Evolutionary conservation across 2,113 vertebrate species (phyloP).

Genomic region (Psammodynastes pulverulentus): DNA sequence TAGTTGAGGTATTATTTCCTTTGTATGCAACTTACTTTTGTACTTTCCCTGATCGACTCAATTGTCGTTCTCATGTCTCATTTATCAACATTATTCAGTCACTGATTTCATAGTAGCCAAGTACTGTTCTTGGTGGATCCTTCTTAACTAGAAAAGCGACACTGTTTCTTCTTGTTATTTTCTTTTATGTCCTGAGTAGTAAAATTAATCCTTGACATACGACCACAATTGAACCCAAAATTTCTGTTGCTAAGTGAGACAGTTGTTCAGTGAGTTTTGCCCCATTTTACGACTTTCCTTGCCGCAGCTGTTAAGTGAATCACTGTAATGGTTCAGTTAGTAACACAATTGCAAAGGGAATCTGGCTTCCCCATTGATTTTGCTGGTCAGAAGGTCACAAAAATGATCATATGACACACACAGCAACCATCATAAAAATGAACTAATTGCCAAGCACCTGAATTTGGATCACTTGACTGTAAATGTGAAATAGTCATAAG

Average conservation of each 20-base stretch:
- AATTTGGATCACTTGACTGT: neutral
- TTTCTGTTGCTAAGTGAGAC: neutral
- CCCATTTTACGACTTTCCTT: neutral
- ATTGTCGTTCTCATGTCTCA: neutral
- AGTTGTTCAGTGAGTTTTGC: too few species aligned
- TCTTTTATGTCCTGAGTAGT: neutral
- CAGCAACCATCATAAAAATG: neutral
- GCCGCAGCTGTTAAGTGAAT: neutral
- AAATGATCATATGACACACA: neutral
- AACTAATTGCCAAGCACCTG: too few species aligned
- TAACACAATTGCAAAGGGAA: neutral
- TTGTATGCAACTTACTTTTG: neutral
- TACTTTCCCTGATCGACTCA: neutral
- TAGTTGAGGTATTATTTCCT: neutral
- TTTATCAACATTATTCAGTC: neutral
- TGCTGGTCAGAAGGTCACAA: neutral
- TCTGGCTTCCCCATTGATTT: neutral
- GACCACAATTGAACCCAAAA: neutral
- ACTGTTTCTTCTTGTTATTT: neutral
- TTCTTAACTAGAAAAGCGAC: neutral
- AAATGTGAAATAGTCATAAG: neutral
- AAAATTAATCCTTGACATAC: neutral
- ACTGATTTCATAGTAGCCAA: neutral
- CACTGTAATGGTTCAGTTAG: neutral
- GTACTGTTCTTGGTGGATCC: neutral